These are phyloP conservation scores for Acanthococcus lagerstroemiae DNA, from an alignment of 2,888 invertebrate genomes.

Conservation along the genomic window DNA sequence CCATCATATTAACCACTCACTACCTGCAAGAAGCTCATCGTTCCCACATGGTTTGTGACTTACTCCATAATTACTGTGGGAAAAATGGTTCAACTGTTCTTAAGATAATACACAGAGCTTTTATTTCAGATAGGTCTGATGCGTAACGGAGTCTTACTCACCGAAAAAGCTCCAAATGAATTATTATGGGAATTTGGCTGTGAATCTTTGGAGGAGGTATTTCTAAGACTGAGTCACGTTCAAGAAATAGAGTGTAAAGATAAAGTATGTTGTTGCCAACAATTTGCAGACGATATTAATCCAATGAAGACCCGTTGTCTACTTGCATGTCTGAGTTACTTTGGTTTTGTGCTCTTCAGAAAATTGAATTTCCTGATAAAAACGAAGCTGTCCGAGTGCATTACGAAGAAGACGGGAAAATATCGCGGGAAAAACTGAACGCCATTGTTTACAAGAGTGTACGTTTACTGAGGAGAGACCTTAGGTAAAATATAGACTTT, in stretches of 20 bases:
- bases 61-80: background rate
- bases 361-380: background rate
- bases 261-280: background rate
- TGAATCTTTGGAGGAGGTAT: background rate
- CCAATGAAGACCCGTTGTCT: too few species aligned
- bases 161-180: background rate
- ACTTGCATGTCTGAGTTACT: background rate
- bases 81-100: background rate
- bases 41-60: slow-evolving; percentile 36
- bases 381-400: background rate
- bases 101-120: background rate
- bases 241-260: background rate
- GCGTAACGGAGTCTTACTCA: background rate
- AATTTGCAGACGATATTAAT: too few species aligned
- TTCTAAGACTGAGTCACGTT: background rate
- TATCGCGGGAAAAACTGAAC: background rate
- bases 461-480: background rate
- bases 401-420: background rate
- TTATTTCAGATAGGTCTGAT: background rate
- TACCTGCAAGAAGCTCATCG: slow-evolving; percentile 37
- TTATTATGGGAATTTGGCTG: background rate
- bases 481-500: background rate
- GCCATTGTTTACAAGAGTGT: background rate
- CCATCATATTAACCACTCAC: slow-evolving; percentile 32
- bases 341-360: background rate